phyloP scores from a whole-genome alignment of 1,140 invertebrate genomes.

The Tenebrio molitor region DNA sequence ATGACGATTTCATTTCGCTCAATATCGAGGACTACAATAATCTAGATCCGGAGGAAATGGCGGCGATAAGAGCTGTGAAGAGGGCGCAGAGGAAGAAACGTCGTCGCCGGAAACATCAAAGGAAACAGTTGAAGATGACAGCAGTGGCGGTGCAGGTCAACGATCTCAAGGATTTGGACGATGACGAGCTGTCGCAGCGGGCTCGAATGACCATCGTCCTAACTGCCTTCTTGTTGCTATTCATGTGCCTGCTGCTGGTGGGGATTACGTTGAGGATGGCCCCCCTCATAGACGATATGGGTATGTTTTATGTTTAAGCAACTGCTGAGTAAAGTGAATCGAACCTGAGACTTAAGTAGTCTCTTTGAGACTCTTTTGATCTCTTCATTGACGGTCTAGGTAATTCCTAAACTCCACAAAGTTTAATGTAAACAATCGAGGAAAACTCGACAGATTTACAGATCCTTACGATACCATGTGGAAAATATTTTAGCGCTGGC shows the following conservation, averaged over 20 bases:
- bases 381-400: too few relatives aligned
- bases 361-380: too few relatives aligned
- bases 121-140: slow-evolving; percentile 3
- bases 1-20: slow-evolving; percentile 70
- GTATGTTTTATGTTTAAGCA: too few relatives aligned
- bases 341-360: too few relatives aligned
- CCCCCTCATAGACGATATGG: slow-evolving; percentile 93
- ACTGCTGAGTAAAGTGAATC: too few relatives aligned
- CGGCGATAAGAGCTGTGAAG: slow-evolving; percentile 59
- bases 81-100: slow-evolving; percentile 61
- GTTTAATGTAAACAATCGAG: too few relatives aligned
- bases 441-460: too few relatives aligned
- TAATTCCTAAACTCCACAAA: too few relatives aligned
- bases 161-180: slow-evolving; percentile 72
- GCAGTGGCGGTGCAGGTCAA: slow-evolving; percentile 33
- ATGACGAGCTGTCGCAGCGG: slow-evolving; percentile 83
- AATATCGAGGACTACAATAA: slow-evolving; percentile 69
- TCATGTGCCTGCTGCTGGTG: slow-evolving; percentile 89
- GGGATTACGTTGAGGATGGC: slow-evolving; percentile 91
- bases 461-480: too few relatives aligned
- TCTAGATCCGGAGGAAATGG: slow-evolving; percentile 65
- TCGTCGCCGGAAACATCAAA: slow-evolving; percentile 39
- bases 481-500: too few relatives aligned
- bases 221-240: slow-evolving; percentile 85
- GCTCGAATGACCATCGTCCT: slow-evolving; percentile 91